phyloP scores from a whole-genome alignment of 2,888 invertebrate species.

The Beris chalybata region DNA sequence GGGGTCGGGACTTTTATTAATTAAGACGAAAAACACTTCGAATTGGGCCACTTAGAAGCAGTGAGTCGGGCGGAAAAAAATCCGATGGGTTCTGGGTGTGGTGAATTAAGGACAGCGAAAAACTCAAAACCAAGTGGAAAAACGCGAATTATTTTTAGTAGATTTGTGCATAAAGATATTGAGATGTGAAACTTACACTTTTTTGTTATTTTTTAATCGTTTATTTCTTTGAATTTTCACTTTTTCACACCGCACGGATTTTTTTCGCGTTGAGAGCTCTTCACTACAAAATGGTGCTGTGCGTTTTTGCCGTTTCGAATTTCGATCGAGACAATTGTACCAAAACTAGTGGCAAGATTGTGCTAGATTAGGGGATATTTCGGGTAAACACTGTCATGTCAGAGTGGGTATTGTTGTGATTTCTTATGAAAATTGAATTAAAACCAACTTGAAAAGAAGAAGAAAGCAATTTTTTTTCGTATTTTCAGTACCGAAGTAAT shows the following conservation, averaged over 20 bases:
- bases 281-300: slow-evolving; percentile 25
- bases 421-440: too few species aligned
- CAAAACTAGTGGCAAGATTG: too few species aligned
- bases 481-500: too few species aligned
- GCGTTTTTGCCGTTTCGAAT: neutral
- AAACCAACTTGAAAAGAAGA: too few species aligned
- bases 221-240: slow-evolving; percentile 10
- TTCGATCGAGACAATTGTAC: neutral
- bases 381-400: too few species aligned
- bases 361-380: too few species aligned
- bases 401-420: too few species aligned
- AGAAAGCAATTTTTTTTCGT: too few species aligned
- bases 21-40: slow-evolving; percentile 1
- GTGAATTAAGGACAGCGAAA: slow-evolving; percentile 6
- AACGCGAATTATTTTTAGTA: neutral
- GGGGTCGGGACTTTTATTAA: neutral
- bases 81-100: slow-evolving; percentile 21
- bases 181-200: slow-evolving; percentile 15
- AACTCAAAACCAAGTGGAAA: neutral
- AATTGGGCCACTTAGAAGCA: slow-evolving; percentile 5
- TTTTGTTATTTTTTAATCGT: slow-evolving; percentile 1
- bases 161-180: neutral
- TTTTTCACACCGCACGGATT: slow-evolving; percentile 7
- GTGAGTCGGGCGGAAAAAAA: neutral
- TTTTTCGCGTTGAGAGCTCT: slow-evolving; percentile 8